Conservation (phyloP, 2,888 invertebrate genomes). For the Acanthacorydalis orientalis region DNA sequence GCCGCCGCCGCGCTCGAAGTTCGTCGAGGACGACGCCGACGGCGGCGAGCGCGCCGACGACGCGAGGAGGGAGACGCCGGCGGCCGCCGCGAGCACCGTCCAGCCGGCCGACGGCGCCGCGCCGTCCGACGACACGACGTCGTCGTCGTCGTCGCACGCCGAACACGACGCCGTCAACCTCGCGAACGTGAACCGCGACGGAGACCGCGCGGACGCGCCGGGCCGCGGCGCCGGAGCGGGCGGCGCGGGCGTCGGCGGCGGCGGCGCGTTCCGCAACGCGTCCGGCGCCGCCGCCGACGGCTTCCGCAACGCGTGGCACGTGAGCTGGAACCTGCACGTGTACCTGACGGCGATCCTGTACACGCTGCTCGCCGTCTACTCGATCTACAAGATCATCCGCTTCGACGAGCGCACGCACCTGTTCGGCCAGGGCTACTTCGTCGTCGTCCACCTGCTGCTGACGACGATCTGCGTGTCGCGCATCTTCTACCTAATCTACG, state of each 20-base stretch:
- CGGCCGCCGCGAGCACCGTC: conserved; percentile 13
- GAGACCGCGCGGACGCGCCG: no score
- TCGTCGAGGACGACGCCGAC: conserved; percentile 12
- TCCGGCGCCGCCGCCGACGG: no score
- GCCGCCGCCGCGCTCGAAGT: conserved; percentile 2
- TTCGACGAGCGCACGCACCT: conserved; percentile 76
- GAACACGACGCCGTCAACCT: conserved; percentile 32
- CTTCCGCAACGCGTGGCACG: conserved; percentile 42
- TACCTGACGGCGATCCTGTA: conserved; percentile 76
- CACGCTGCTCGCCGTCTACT: conserved; percentile 66
- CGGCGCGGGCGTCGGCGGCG: no score
- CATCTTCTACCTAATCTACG: conserved; percentile 77
- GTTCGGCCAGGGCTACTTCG: conserved; percentile 74
- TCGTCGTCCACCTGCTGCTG: conserved; percentile 67
- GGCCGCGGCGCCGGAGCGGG: no score
- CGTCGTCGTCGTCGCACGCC: conserved; percentile 16
- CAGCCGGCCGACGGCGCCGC: conserved; percentile 10
- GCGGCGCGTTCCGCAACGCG: no score
- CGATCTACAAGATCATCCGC: conserved; percentile 70
- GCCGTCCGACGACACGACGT: conserved; percentile 15
- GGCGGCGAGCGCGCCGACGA: conserved; percentile 14
- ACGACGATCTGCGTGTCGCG: conserved; percentile 67
- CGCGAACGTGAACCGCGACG: conserved; percentile 33
- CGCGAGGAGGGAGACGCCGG: conserved; percentile 6
- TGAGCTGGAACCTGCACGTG: conserved; percentile 84